A percentile compares a stretch with the other conserved stretches of the same genome.
Conservation (phyloP, 2,797 vertebrate genomes). For the Brotogeris chrysoptera region DNA sequence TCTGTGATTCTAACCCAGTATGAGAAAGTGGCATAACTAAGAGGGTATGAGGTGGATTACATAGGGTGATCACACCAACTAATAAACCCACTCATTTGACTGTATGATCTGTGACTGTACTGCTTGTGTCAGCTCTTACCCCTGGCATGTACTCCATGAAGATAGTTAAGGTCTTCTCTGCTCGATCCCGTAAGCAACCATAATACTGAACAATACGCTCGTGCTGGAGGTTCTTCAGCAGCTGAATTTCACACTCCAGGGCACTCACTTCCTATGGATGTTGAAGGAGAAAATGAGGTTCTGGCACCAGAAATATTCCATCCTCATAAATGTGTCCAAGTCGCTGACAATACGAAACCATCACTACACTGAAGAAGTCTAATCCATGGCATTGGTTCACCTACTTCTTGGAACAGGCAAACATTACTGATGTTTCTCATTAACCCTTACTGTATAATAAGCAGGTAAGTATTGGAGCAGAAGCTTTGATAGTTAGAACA, state of each 20-base stretch:
- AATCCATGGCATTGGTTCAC: background rate
- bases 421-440: background rate
- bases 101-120: background rate
- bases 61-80: background rate
- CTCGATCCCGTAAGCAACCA: constrained; percentile 90
- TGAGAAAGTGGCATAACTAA: background rate
- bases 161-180: constrained; percentile 94
- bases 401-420: background rate
- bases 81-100: background rate
- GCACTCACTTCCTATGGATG: constrained; percentile 90
- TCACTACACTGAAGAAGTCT: background rate
- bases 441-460: background rate
- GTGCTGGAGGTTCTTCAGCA: constrained; percentile 96
- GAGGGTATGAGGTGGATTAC: background rate
- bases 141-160: constrained; percentile 99
- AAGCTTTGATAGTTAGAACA: background rate
- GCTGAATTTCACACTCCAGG: constrained; percentile 96
- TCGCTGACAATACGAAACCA: background rate
- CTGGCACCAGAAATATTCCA: background rate
- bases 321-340: background rate
- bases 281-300: background rate
- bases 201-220: constrained; percentile 98
- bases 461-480: background rate
- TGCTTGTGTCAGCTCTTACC: constrained; percentile 74
- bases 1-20: background rate